Evolutionary conservation across 2,113 vertebrate species (phyloP).

Genomic region (Oxyura jamaicensis): DNA sequence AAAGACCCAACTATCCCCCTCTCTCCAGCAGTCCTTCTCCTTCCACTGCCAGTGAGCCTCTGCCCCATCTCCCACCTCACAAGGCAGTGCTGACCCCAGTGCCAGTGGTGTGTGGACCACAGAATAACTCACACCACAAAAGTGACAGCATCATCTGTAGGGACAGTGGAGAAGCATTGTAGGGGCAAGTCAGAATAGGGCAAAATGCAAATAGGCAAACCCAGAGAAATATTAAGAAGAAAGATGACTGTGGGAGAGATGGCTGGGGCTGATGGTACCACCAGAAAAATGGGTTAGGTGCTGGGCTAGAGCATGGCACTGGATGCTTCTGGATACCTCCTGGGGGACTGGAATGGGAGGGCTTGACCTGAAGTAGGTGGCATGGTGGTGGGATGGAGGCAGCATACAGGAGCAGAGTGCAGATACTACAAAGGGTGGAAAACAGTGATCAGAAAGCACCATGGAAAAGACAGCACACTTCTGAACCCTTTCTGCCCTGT

Average conservation of each 20-base stretch:
- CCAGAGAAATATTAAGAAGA: neutral
- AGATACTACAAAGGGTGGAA: rapidly evolving
- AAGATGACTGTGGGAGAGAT: neutral
- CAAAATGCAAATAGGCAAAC: neutral
- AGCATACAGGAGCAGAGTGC: neutral
- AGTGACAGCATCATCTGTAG: neutral
- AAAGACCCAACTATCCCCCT: rapidly evolving
- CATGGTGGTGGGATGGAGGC: neutral
- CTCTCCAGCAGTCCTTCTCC: neutral
- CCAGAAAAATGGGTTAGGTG: neutral
- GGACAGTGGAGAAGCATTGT: rapidly evolving
- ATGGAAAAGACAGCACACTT: neutral
- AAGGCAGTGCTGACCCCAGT: rapidly evolving
- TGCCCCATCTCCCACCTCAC: neutral
- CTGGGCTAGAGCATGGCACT: neutral
- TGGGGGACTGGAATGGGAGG: rapidly evolving
- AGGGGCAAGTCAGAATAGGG: neutral
- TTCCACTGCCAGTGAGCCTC: neutral
- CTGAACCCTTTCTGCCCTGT: rapidly evolving
- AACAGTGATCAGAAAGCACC: neutral
- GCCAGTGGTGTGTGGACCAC: rapidly evolving
- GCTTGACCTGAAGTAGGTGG: neutral
- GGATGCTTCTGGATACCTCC: neutral
- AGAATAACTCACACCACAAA: rapidly evolving
- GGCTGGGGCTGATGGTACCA: neutral